Conservation (phyloP, 1,140 invertebrate species). For the Rhyzopertha dominica region DNA sequence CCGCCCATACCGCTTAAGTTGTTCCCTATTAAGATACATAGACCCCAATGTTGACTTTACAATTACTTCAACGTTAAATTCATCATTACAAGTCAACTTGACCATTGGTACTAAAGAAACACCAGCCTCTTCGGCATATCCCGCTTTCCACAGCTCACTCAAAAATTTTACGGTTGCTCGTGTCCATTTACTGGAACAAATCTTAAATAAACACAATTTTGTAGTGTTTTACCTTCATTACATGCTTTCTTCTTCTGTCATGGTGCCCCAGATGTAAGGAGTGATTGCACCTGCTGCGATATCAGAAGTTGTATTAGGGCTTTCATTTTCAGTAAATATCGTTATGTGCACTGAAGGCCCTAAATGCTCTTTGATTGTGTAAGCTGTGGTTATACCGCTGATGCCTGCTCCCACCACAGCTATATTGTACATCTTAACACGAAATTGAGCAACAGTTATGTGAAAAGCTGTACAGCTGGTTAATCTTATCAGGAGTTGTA, state of each 20-base stretch:
- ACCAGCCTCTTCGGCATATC: constrained; percentile 50
- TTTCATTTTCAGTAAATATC: constrained; percentile 60
- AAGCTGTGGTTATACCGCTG: constrained; percentile 55
- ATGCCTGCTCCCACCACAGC: constrained; percentile 61
- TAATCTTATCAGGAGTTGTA: too few species aligned
- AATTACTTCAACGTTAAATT: too few species aligned
- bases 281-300: constrained; percentile 71
- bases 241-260: constrained; percentile 53
- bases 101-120: constrained; percentile 56
- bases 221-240: too few species aligned
- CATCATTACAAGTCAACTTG: too few species aligned
- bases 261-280: constrained; percentile 61
- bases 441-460: too few species aligned
- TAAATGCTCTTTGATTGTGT: constrained; percentile 51
- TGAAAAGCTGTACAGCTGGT: too few species aligned
- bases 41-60: too few species aligned
- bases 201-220: too few species aligned
- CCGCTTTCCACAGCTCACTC: too few species aligned
- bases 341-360: constrained; percentile 49
- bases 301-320: constrained; percentile 72
- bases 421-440: constrained; percentile 44
- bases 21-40: constrained; percentile 46
- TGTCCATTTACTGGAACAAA: too few species aligned
- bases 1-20: constrained; percentile 50
- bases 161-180: too few species aligned